Evolutionary conservation across 2,797 vertebrate genomes (phyloP), one percentile per base, ranked within the genome.

Genomic region (Hoplostethus atlanticus): DNA sequence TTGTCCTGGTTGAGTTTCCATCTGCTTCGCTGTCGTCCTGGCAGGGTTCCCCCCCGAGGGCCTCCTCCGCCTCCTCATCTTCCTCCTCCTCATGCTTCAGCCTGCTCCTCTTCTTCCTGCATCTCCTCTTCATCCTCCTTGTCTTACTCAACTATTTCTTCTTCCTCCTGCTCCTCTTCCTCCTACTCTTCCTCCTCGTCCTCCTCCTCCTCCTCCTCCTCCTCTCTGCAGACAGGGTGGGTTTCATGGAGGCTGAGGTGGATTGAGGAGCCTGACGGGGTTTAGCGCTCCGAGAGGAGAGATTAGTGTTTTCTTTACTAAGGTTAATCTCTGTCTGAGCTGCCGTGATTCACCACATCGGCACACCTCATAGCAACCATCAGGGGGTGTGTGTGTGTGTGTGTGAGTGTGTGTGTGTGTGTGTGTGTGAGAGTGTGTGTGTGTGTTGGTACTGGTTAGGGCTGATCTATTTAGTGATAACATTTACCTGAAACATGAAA

Each of bases 291-390:
- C 71, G 31, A 79, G 56, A 53, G 54, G 3, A 42, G 55, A 69
- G 74, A 77, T 81, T 74, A 77, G n/a, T 55, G 15, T 56, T 79
- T 61, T 79, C 59, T 79, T 64, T 57, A 30, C 36, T 46, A 57
- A 71, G 59, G 66, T 74, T 71, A 59, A 74, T 57, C 61, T 60
- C 60, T 50, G 80, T 79, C 81, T 83, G 81, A 76, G 80, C 76
- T 3, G 11, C 25, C n/a, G 3, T 72, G 73, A 83, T 25, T 76
- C 72, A 79, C 17, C 28, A n/a, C 36, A 5, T 1, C 1, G 62
- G 50, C 72, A 71, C 76, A 68, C 76, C 68, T 71, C n/a, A 0
- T 21, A 21, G 21, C 21, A 21, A 21, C 21, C 21, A 21, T 21
- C 21, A 21, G 51, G 5, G 58, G 42, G 60, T 36, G 60, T 54